Conservation (phyloP, 2,797 vertebrate genomes). For the Tolypeutes matacus region DNA sequence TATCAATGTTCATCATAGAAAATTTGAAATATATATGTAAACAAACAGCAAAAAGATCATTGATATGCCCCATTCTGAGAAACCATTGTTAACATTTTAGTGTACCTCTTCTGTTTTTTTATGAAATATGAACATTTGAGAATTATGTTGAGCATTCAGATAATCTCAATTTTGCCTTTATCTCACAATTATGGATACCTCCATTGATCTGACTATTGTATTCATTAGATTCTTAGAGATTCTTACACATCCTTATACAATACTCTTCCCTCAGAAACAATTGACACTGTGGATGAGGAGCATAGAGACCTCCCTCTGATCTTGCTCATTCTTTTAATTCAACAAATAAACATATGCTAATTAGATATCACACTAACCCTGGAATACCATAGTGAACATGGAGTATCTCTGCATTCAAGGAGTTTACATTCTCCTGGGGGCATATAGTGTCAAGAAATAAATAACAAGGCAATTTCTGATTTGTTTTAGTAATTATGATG, state of each 20-base stretch:
- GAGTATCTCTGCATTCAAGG: neutral
- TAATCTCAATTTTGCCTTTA: neutral
- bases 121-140: neutral
- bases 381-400: neutral
- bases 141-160: neutral
- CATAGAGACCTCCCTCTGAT: neutral
- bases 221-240: neutral
- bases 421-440: neutral
- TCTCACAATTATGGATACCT: neutral
- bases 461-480: neutral
- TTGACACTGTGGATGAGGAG: neutral
- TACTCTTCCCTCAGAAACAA: neutral
- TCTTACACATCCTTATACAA: neutral
- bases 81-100: neutral
- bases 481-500: neutral
- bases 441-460: neutral
- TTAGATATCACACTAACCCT: neutral
- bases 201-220: neutral
- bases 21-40: neutral
- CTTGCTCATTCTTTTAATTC: neutral
- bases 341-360: neutral
- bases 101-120: neutral
- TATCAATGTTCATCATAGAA: neutral
- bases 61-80: neutral
- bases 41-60: neutral